These are phyloP conservation scores for Galerucella pusilla DNA, from an alignment of 2,888 invertebrate genomes.

Conservation along the genomic window DNA sequence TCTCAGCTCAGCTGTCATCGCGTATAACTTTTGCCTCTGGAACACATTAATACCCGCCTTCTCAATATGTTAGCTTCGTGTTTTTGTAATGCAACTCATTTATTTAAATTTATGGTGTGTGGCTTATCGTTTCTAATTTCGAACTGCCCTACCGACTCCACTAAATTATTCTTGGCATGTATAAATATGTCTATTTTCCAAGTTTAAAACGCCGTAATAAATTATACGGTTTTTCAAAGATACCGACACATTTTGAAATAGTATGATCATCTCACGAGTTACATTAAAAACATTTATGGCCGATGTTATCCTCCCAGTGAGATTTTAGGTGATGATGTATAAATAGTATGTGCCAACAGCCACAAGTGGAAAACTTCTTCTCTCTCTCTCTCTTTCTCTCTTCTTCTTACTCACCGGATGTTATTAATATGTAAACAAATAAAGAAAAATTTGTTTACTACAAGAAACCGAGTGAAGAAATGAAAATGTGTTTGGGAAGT, in stretches of 20 bases:
- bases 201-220: constrained; percentile 55
- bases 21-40: constrained; percentile 57
- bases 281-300: constrained; percentile 40
- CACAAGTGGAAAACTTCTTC: not conserved
- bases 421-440: not conserved
- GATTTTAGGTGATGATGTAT: constrained; percentile 34
- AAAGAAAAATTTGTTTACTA: not conserved
- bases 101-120: constrained; percentile 62
- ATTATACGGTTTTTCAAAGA: constrained; percentile 54
- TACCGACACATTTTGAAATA: constrained; percentile 50
- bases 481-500: no score
- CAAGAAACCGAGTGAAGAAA: not conserved
- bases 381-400: not conserved
- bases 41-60: constrained; percentile 63
- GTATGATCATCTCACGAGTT: constrained; percentile 37
- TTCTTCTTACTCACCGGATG: not conserved
- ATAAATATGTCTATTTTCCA: constrained; percentile 52
- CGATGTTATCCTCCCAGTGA: constrained; percentile 29
- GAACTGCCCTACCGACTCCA: constrained; percentile 53
- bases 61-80: constrained; percentile 62
- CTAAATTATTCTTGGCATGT: constrained; percentile 55
- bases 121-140: constrained; percentile 61
- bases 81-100: constrained; percentile 63
- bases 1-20: constrained; percentile 61
- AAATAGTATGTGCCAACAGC: constrained; percentile 22